Conservation (phyloP, 2,888 invertebrate species). For the Agrochola lota region DNA sequence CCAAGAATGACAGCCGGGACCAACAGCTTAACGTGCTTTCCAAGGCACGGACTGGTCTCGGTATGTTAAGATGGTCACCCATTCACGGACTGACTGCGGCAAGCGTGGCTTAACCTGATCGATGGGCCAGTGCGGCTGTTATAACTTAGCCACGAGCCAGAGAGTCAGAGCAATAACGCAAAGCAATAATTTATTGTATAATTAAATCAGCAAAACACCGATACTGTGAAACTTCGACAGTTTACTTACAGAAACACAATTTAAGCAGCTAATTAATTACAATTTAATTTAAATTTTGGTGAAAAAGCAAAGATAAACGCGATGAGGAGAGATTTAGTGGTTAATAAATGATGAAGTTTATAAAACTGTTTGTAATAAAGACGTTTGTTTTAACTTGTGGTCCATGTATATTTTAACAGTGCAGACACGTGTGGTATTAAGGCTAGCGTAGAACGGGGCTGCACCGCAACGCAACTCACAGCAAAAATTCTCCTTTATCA, state of each 20-base stretch:
- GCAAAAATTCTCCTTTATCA: too few species aligned
- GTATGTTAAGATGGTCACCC: too few species aligned
- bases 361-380: constrained; percentile 11
- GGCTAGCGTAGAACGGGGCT: not conserved
- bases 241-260: constrained; percentile 52
- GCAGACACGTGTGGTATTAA: not conserved
- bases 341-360: constrained; percentile 40
- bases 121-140: too few species aligned
- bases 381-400: not conserved
- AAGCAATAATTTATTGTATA: constrained; percentile 54
- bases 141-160: not conserved
- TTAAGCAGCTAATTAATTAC: constrained; percentile 50
- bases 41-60: too few species aligned
- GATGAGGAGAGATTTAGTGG: constrained; percentile 11
- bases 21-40: too few species aligned
- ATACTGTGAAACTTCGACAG: constrained; percentile 37
- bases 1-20: too few species aligned
- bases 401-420: not conserved
- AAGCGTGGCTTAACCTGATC: too few species aligned
- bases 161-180: constrained; percentile 8
- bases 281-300: constrained; percentile 49
- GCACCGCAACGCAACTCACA: not conserved
- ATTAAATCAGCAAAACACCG: constrained; percentile 38
- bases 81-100: too few species aligned
- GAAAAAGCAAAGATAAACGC: constrained; percentile 27